These are phyloP conservation scores for Eptesicus fuscus DNA, from an alignment of 2,113 vertebrate genomes.

Conservation along the genomic window DNA sequence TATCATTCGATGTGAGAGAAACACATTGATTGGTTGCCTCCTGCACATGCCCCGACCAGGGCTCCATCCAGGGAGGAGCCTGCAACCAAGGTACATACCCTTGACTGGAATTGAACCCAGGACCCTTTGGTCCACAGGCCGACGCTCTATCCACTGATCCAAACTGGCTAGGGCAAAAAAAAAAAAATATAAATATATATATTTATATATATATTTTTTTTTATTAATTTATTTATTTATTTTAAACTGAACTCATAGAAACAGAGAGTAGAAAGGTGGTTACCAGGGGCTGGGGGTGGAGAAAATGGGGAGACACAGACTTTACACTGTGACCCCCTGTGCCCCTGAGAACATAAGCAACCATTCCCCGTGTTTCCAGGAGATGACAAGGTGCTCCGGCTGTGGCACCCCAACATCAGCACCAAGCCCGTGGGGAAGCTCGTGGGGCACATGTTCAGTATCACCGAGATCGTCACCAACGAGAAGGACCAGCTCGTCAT, in stretches of 20 bases:
- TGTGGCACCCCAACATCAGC: slow-evolving; percentile 82
- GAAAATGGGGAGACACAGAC: neutral
- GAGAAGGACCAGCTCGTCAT: slow-evolving; percentile 83
- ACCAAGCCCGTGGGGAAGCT: slow-evolving; percentile 80
- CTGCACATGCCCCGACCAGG: too few species aligned
- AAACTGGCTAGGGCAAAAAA: too few species aligned
- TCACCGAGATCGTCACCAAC: slow-evolving; percentile 80
- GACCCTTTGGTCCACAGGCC: too few species aligned
- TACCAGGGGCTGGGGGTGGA: neutral
- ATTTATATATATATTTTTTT: too few species aligned
- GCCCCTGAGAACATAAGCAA: neutral
- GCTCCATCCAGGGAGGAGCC: too few species aligned
- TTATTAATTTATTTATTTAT: too few species aligned
- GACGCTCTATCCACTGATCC: too few species aligned
- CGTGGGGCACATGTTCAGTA: slow-evolving; percentile 76
- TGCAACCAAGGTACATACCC: too few species aligned
- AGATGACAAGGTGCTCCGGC: slow-evolving; percentile 78
- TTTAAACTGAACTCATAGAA: neutral
- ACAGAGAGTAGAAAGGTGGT: neutral
- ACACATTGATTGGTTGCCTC: too few species aligned
- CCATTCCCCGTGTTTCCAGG: slow-evolving; percentile 60
- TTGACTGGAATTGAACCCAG: too few species aligned
- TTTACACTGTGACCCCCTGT: neutral
- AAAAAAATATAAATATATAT: too few species aligned
- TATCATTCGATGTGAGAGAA: too few species aligned